These are phyloP conservation scores for Temnothorax nylanderi DNA, from an alignment of 1,140 invertebrate genomes.

Conservation along the genomic window DNA sequence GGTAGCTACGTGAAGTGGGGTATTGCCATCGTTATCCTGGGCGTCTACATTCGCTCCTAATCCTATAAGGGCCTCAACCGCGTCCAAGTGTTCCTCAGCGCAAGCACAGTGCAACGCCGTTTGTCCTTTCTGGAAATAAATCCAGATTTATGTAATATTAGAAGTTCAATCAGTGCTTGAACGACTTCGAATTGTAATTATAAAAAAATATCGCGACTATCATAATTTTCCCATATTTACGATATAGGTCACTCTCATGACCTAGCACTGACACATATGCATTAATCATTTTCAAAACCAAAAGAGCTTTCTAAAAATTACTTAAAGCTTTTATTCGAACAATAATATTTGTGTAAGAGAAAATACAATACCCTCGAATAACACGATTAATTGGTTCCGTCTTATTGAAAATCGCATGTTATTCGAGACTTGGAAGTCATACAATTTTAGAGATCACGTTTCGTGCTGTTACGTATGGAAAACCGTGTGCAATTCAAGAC, in stretches of 20 bases:
- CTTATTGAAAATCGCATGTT: too few species aligned
- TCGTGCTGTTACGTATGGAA: too few species aligned
- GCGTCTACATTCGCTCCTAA: slow-evolving; percentile 87
- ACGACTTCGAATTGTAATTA: neutral
- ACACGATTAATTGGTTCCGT: too few species aligned
- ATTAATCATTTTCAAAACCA: neutral
- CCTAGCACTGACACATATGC: neutral
- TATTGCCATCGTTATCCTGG: slow-evolving; percentile 91
- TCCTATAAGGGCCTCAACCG: slow-evolving; percentile 88
- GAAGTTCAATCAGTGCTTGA: neutral
- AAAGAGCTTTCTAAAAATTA: neutral
- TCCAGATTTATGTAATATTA: neutral
- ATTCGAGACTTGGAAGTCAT: too few species aligned
- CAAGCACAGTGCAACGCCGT: slow-evolving; percentile 92
- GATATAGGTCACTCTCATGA: neutral
- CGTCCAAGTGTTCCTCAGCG: slow-evolving; percentile 90
- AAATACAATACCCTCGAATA: neutral
- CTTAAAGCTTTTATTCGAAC: neutral
- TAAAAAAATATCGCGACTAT: neutral
- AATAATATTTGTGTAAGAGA: slow-evolving; percentile 7
- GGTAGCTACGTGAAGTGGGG: slow-evolving; percentile 93
- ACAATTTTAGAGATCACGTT: too few species aligned
- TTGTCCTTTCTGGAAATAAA: slow-evolving; percentile 85
- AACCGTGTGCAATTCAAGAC: too few species aligned
- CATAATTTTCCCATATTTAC: neutral